These are phyloP conservation scores for Phengaris alcon DNA, from an alignment of 2,888 invertebrate genomes.

Conservation along the genomic window DNA sequence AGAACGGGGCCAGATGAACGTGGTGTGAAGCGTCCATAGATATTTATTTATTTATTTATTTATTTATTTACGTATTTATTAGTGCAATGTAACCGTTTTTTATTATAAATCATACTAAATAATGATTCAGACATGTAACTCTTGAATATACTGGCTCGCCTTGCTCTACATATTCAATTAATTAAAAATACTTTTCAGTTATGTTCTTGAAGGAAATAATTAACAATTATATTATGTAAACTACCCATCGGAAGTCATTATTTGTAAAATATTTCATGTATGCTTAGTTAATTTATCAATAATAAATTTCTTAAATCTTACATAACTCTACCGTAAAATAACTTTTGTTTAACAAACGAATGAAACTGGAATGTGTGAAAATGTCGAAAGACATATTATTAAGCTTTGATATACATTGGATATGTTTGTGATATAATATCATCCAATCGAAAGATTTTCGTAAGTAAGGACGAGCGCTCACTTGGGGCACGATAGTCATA, in stretches of 20 bases:
- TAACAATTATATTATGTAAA: slow-evolving; percentile 17
- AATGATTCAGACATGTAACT: background rate
- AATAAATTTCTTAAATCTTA: background rate
- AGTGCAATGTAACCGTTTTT: background rate
- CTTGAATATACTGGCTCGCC: slow-evolving; percentile 15
- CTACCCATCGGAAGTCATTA: slow-evolving; percentile 11
- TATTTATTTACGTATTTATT: background rate
- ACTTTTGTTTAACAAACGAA: background rate
- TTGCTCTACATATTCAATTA: slow-evolving; percentile 20
- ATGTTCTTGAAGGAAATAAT: slow-evolving; percentile 23
- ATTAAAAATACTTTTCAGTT: slow-evolving; percentile 8
- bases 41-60: too few species aligned
- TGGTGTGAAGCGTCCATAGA: too few species aligned
- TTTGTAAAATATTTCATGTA: slow-evolving; percentile 2
- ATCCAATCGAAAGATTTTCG: too few species aligned
- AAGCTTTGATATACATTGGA: too few species aligned
- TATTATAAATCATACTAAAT: background rate
- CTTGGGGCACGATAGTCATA: too few species aligned
- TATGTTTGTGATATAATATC: too few species aligned
- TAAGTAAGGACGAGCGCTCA: too few species aligned
- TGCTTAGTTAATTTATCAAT: background rate
- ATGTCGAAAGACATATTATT: too few species aligned
- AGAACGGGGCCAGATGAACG: too few species aligned
- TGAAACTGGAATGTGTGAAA: background rate
- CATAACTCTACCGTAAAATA: background rate